Conservation (phyloP, 2,797 vertebrate species). For the Otolemur crassicaudatus region DNA sequence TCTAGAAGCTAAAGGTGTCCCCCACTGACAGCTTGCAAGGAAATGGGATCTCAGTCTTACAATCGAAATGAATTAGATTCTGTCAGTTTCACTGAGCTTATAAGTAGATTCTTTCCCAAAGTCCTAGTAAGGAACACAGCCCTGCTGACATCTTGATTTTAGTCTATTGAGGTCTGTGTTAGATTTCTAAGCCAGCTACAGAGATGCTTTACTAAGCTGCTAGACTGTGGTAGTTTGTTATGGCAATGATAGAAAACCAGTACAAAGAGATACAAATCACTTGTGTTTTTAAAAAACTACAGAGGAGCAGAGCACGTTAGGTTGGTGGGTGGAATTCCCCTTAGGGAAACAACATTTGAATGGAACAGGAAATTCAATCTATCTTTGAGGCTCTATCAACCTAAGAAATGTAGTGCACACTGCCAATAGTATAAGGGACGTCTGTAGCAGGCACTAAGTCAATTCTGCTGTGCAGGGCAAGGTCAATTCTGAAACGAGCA, state of each 20-base stretch:
- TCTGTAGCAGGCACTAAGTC: neutral
- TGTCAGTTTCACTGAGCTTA: neutral
- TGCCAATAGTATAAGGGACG: neutral
- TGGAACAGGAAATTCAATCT: neutral
- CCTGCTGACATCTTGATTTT: neutral
- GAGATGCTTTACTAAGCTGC: neutral
- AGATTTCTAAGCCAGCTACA: neutral
- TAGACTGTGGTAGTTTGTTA: conserved; percentile 12
- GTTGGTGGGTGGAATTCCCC: neutral
- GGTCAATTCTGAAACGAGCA: neutral
- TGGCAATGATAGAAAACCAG: neutral
- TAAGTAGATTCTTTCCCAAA: neutral
- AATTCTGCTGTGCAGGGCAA: neutral
- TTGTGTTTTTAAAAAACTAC: neutral
- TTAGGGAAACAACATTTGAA: neutral
- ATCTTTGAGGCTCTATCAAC: neutral
- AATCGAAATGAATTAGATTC: neutral
- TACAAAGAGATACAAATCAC: neutral
- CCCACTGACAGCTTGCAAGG: neutral
- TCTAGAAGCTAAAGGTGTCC: neutral
- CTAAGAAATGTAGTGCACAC: neutral
- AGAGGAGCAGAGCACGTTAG: neutral
- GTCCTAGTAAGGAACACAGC: neutral
- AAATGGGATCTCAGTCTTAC: neutral
- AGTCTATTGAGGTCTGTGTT: neutral